Conservation (phyloP, 2,113 vertebrate species). For the Cochlearius cochlearius region DNA sequence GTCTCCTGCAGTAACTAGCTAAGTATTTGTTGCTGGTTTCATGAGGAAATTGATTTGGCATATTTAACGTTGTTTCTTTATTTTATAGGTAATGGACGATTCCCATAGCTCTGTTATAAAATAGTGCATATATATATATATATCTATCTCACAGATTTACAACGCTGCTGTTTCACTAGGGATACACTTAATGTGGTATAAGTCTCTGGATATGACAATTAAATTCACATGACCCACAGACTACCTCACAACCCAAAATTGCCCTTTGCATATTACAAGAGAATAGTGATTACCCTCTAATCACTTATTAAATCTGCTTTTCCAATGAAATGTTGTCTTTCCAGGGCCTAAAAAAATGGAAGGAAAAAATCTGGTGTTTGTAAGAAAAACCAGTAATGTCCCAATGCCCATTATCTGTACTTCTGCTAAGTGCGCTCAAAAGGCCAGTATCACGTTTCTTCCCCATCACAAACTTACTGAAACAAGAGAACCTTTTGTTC, state of each 20-base stretch:
- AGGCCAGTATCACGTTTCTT: background rate
- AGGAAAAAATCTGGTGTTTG: background rate
- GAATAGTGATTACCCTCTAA: conserved; percentile 34
- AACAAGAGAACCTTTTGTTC: background rate
- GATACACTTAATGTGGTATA: conserved; percentile 62
- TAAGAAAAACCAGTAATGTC: background rate
- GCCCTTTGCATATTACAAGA: conserved; percentile 44
- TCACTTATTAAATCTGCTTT: conserved; percentile 48
- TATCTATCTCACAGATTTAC: conserved; percentile 46
- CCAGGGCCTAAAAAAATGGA: background rate
- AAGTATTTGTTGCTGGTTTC: conserved; percentile 56
- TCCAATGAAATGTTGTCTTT: conserved; percentile 6
- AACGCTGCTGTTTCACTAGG: conserved; percentile 49
- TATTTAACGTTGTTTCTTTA: conserved; percentile 55
- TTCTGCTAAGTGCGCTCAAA: background rate
- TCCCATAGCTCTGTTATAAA: conserved; percentile 59
- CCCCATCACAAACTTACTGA: background rate
- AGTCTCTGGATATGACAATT: conserved; percentile 65
- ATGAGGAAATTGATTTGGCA: conserved; percentile 63
- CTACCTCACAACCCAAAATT: conserved; percentile 60
- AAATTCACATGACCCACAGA: conserved; percentile 61
- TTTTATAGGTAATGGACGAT: conserved; percentile 64
- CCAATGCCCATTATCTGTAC: background rate
- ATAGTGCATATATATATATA: background rate
- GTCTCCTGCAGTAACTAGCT: background rate